Percentiles rank a stretch among this genome's conserved stretches.
These are phyloP conservation scores for Mesocentrotus franciscanus DNA, from an alignment of 53 echinoderm and acorn worm species.

Conservation along the genomic window DNA sequence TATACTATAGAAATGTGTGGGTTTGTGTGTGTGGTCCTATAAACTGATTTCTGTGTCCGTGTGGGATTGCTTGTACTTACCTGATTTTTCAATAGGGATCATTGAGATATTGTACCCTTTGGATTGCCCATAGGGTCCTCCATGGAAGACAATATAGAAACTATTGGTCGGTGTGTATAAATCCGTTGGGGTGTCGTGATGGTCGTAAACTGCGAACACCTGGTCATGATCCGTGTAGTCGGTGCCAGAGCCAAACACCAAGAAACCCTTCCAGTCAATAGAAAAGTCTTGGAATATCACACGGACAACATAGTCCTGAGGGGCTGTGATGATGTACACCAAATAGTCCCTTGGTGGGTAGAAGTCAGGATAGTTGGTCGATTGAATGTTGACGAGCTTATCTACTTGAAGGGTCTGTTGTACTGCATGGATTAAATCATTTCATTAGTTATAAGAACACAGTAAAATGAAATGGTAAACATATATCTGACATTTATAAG, in stretches of 20 bases:
- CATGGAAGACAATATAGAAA: constrained; percentile 36
- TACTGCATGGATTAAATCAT: neutral
- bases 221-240: constrained; percentile 43
- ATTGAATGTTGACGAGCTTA: neutral
- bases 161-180: constrained; percentile 38
- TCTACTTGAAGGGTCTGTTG: constrained; percentile 14
- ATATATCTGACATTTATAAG: no score
- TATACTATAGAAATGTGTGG: no score
- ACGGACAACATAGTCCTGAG: neutral
- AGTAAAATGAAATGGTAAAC: no score
- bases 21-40: no score
- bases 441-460: no score
- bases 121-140: constrained; percentile 50
- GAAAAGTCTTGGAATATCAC: constrained; percentile 13
- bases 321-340: neutral
- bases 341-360: constrained; percentile 16
- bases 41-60: no score
- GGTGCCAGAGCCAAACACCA: neutral
- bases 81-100: neutral
- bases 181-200: constrained; percentile 9
- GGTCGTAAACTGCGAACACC: constrained; percentile 25
- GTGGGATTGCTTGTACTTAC: neutral
- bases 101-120: neutral
- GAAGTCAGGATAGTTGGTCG: constrained; percentile 40
- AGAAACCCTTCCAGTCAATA: constrained; percentile 58